phyloP scores from a whole-genome alignment of 2,113 vertebrate genomes.

The Chelonoidis abingdonii region DNA sequence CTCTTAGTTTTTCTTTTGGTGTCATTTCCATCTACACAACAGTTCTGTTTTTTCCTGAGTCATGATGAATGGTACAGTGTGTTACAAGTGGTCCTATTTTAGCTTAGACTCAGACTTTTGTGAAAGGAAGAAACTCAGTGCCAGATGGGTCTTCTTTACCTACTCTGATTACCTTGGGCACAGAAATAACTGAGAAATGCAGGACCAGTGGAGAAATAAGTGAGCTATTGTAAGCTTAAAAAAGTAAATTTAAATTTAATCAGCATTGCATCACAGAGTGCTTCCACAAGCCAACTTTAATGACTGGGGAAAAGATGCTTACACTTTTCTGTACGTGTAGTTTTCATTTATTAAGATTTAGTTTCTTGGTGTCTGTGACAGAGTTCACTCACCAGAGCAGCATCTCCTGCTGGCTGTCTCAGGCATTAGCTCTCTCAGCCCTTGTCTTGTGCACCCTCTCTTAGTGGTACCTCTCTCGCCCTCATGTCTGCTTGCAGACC shows the following conservation, averaged over 20 bases:
- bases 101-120: background rate
- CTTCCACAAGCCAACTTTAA: background rate
- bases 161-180: background rate
- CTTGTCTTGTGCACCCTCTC: no score
- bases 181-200: background rate
- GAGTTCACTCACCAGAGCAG: no score
- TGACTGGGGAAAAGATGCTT: background rate
- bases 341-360: background rate
- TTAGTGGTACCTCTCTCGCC: no score
- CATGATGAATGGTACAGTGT: background rate
- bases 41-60: background rate
- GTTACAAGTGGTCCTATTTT: background rate
- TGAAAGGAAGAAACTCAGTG: background rate
- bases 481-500: no score
- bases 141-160: background rate
- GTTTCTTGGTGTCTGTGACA: background rate
- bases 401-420: no score
- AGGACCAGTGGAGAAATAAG: background rate
- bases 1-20: background rate
- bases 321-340: background rate
- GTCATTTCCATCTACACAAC: background rate
- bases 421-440: no score
- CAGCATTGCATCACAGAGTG: background rate
- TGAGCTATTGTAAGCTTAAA: background rate
- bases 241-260: background rate